Base-by-base conservation (phyloP, 2,888 invertebrate genomes). In the Lasius fuliginosus region DNA sequence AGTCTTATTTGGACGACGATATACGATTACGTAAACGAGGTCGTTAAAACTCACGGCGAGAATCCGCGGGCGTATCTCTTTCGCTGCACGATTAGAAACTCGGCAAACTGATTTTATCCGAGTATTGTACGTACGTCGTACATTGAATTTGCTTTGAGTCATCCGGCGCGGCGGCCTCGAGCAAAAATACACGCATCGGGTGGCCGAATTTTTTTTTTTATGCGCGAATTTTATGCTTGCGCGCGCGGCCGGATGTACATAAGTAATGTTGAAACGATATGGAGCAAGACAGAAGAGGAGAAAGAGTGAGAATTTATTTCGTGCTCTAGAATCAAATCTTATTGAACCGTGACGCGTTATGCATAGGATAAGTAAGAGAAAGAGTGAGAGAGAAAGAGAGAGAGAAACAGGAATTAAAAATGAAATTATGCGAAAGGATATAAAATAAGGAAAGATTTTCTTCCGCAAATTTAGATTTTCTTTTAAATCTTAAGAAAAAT, bases 61-160 rank as follows among this genome's bases (percentile, higher is more conserved):
- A 58, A 58, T 23, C n/a, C 33, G 15, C 56, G 67, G 53, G n/a
- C 23, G 33, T 69, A 68, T 69, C 30, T 69, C n/a, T 60, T 68
- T 69, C 33, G 36, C 33, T 15, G 30, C 42, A 30, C 58, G 69
- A 69, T 81, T 81, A 81, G 60, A 81, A 46, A 23, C 58, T 23
- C 33, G 77, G 68, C 68, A 53, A 79, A 60, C 46, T 3, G 69
- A 69, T 71, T 60, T 69, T 33, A 77, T 77, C 77, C 68, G 11
- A 56, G 30, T 15, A n/a, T 42, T 23, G 75, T 30, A 58, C 27
- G 36, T 18, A 46, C 18, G 18, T 46, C 64, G 40, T 69, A 36
- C 46, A 5, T 69, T 71, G 69, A 68, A 68, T 83, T 76, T 83
- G 15, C 67, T 68, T 83, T 67, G 82, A 76, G 77, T 83, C 67